A percentile compares a stretch with the other conserved stretches of the same genome.
phyloP scores from a whole-genome alignment of 2,888 invertebrate genomes.

The Rhorus exstirpatorius region DNA sequence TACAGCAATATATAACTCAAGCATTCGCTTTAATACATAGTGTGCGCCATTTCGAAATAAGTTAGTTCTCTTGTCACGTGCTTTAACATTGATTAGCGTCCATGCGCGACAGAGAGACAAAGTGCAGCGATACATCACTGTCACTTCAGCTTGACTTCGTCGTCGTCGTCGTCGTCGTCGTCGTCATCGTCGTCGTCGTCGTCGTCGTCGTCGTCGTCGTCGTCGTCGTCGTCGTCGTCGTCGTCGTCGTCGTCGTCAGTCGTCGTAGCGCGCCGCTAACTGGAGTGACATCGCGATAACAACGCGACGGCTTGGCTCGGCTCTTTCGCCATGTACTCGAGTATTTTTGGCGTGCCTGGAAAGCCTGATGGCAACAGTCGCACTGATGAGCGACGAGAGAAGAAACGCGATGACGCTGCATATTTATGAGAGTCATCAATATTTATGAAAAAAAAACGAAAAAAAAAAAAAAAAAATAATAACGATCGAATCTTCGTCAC shows the following conservation, averaged over 20 bases:
- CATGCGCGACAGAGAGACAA: constrained; percentile 71
- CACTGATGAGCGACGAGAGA: constrained; percentile 49
- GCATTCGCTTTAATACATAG: constrained; percentile 46
- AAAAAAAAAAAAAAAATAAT: constrained; percentile 21
- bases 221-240: constrained; percentile 48
- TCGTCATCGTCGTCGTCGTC: constrained; percentile 48
- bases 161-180: constrained; percentile 53
- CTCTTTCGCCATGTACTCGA: constrained; percentile 36
- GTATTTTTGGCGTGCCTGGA: constrained; percentile 68
- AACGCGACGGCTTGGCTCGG: constrained; percentile 48
- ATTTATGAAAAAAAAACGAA: constrained; percentile 39
- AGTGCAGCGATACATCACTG: constrained; percentile 74
- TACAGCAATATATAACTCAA: constrained; percentile 5
- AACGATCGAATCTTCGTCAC: constrained; percentile 23
- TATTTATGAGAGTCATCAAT: constrained; percentile 54
- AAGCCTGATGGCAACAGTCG: constrained; percentile 54
- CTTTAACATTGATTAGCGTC: constrained; percentile 74
- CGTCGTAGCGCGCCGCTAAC: constrained; percentile 62
- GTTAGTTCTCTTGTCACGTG: constrained; percentile 71
- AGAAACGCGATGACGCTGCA: constrained; percentile 49
- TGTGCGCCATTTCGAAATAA: constrained; percentile 68
- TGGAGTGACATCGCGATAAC: constrained; percentile 70
- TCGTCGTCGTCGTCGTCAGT: constrained; percentile 47
- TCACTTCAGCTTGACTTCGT: constrained; percentile 56
- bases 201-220: constrained; percentile 46